phyloP scores from a whole-genome alignment of 2,888 invertebrate species.

The Caenorhabditis wallacei region DNA sequence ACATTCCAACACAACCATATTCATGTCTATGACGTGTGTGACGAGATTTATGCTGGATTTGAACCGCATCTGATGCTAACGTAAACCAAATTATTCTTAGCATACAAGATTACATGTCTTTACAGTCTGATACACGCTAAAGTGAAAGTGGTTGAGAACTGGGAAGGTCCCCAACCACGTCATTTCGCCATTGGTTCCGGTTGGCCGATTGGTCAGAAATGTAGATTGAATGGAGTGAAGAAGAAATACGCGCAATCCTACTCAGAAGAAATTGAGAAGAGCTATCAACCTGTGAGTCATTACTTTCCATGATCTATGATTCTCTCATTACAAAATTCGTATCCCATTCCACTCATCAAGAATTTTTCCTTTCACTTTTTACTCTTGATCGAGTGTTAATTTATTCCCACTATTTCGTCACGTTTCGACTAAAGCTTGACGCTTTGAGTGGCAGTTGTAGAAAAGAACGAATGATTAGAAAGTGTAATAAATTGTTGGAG shows the following conservation, averaged over 20 bases:
- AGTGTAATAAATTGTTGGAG: neutral
- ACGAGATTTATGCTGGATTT: conserved; percentile 63
- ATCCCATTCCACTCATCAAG: conserved; percentile 9
- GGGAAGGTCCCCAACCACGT: conserved; percentile 35
- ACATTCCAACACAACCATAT: conserved; percentile 65
- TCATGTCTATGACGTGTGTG: conserved; percentile 69
- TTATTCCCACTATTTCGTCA: conserved; percentile 35
- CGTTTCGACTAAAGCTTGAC: neutral
- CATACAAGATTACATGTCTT: neutral
- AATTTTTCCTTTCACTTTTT: conserved; percentile 10
- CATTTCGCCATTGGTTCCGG: conserved; percentile 62
- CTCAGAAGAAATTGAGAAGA: conserved; percentile 46
- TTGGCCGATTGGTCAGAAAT: conserved; percentile 63
- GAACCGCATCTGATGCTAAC: conserved; percentile 56
- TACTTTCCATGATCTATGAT: conserved; percentile 1
- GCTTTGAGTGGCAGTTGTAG: conserved; percentile 30
- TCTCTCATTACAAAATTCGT: conserved; percentile 7
- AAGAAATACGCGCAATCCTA: conserved; percentile 44
- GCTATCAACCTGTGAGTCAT: conserved; percentile 40
- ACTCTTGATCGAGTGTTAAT: conserved; percentile 42
- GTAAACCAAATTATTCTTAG: conserved; percentile 23
- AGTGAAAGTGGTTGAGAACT: conserved; percentile 24
- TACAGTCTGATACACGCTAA: conserved; percentile 44
- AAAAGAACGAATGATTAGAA: neutral
- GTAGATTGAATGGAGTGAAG: conserved; percentile 44